phyloP scores from a whole-genome alignment of 2,797 vertebrate species.

The Steatocranus sp. region DNA sequence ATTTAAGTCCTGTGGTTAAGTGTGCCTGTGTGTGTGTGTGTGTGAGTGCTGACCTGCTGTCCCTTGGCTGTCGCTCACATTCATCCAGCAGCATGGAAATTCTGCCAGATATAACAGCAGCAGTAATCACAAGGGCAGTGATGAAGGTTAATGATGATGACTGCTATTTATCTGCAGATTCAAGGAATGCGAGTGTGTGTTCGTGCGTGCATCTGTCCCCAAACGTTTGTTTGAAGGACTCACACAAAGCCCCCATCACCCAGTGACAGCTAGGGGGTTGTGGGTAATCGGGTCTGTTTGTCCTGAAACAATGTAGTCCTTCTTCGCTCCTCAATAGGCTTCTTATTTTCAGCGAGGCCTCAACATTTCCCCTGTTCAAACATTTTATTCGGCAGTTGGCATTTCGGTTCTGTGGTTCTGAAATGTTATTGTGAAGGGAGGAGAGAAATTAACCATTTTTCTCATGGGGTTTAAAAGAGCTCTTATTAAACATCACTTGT shows the following conservation, averaged over 20 bases:
- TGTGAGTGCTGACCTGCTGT: conserved; percentile 9
- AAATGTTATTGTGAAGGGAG: conserved; percentile 45
- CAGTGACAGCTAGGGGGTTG: conserved; percentile 47
- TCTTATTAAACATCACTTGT: background rate
- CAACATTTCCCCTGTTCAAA: conserved; percentile 28
- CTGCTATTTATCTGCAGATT: conserved; percentile 46
- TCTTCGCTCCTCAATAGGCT: conserved; percentile 60
- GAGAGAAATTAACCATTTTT: conserved; percentile 24
- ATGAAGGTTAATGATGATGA: conserved; percentile 71
- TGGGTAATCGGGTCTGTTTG: conserved; percentile 46
- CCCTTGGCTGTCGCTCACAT: conserved; percentile 30
- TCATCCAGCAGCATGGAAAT: background rate
- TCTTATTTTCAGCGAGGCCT: conserved; percentile 50
- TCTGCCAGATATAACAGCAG: conserved; percentile 55
- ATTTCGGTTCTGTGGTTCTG: conserved; percentile 47
- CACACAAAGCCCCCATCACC: conserved; percentile 40
- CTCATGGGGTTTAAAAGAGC: background rate
- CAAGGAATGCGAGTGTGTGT: background rate
- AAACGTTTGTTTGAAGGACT: conserved; percentile 35
- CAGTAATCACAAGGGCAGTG: conserved; percentile 51
- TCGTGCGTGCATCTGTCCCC: background rate
- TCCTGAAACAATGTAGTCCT: conserved; percentile 64
- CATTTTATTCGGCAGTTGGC: conserved; percentile 52
- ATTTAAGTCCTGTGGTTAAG: background rate
- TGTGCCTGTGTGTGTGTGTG: background rate